Evolutionary conservation across 2,888 invertebrate genomes (phyloP).

Genomic region (Acheta domesticus): DNA sequence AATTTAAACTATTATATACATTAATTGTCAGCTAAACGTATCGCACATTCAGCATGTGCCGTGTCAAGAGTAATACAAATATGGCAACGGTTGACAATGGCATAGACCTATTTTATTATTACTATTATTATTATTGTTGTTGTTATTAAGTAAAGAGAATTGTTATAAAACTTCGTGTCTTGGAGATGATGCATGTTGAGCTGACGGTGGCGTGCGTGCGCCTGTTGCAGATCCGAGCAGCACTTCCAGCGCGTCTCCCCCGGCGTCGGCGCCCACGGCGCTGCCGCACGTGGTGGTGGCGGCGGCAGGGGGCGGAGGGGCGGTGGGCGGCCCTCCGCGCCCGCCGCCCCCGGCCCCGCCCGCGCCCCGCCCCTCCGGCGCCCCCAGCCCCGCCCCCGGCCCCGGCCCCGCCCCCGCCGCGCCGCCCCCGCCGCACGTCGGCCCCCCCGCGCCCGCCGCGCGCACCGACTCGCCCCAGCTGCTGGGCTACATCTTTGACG

Average conservation of each 20-base stretch:
- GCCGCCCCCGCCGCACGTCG: not conserved
- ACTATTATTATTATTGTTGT: too few relatives aligned
- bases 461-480: conserved; percentile 54
- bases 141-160: too few relatives aligned
- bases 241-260: conserved; percentile 18
- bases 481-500: conserved; percentile 71
- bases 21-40: too few relatives aligned
- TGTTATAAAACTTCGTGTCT: too few relatives aligned
- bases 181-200: too few relatives aligned
- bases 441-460: conserved; percentile 12
- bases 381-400: not conserved
- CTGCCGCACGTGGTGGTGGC: too few relatives aligned
- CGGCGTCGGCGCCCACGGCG: not conserved
- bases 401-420: conserved; percentile 21
- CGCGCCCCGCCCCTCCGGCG: not conserved
- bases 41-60: too few relatives aligned
- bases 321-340: not conserved
- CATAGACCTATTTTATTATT: too few relatives aligned
- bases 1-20: too few relatives aligned
- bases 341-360: not conserved
- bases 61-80: too few relatives aligned
- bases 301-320: not conserved
- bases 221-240: not conserved
- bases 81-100: too few relatives aligned
- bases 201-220: too few relatives aligned